Evolutionary conservation across 1,140 invertebrate species (phyloP).

Genomic region (Teleopsis dalmanni): DNA sequence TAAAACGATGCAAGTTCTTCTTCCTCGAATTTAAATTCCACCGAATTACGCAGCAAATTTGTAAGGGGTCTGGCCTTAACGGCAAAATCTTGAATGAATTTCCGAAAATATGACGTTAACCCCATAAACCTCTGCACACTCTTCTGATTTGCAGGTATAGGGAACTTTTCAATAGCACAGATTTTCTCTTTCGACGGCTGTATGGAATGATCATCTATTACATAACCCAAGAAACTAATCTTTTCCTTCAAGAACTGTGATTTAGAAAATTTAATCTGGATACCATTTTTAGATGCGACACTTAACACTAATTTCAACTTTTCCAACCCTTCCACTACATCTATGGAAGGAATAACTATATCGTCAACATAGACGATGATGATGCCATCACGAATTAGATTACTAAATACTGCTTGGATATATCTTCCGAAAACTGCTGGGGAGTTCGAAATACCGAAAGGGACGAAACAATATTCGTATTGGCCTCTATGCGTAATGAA

Average conservation of each 20-base stretch:
- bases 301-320: slow-evolving; percentile 2
- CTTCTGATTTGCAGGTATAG: neutral
- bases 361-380: slow-evolving; percentile 16
- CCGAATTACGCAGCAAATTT: slow-evolving; percentile 17
- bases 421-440: slow-evolving; percentile 41
- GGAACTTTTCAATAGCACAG: neutral
- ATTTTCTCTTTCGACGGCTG: neutral
- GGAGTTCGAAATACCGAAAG: slow-evolving; percentile 39
- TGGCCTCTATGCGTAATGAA: slow-evolving; percentile 41
- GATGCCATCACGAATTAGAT: neutral
- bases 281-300: neutral
- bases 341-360: slow-evolving; percentile 10
- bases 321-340: slow-evolving; percentile 2
- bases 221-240: neutral
- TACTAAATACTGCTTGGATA: slow-evolving; percentile 24
- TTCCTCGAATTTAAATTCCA: neutral
- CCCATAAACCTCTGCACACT: neutral
- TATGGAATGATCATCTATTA: neutral
- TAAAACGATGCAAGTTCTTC: slow-evolving; percentile 5
- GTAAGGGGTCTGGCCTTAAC: slow-evolving; percentile 17
- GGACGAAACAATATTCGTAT: slow-evolving; percentile 47
- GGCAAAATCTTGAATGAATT: slow-evolving; percentile 26
- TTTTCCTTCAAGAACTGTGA: neutral
- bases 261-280: slow-evolving; percentile 13
- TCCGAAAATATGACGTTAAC: slow-evolving; percentile 8